Evolutionary conservation across 2,113 vertebrate genomes (phyloP), one percentile per base, ranked within the genome.

Genomic region (Limanda limanda): DNA sequence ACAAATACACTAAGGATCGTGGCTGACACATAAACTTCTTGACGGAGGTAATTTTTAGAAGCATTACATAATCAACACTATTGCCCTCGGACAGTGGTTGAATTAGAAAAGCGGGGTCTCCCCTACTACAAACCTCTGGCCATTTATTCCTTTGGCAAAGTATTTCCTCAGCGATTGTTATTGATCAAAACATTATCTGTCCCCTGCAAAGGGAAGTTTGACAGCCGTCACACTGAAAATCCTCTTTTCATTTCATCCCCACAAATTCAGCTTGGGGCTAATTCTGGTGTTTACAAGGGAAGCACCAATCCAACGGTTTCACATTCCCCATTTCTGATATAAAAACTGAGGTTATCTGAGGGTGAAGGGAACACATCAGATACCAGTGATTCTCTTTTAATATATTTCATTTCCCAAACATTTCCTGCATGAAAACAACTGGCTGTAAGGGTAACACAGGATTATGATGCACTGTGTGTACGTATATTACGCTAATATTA

Each of bases 171-270:
- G 68, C 60, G 61, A 86, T 74, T 76, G 70, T 59, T 85, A 89
- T 81, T 76, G 76, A 89, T 85, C 73, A 84, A 37, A 78, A 52
- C 60, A 72, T 40, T 15, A 67, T 74, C 35, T 61, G 74, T 57
- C 45, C 7, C 57, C 60, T 45, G 37, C 51, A 71, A 31, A 58
- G 56, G 18, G 4, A 76, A 37, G 68, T 68, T 52, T 61, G 42
- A 66, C 35, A 40, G 42, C 6, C 14, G 21, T n/a, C 45, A 54
- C 81, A 76, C 4, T 23, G 23, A 81, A 85, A 78, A 62, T 55
- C 48, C 12, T n/a, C 65, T 14, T 54, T 58, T 59, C 14, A 2
- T 12, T 3, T 31, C 1, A 56, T 54, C 68, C 23, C 47, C 24
- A 58, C 10, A 17, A 65, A 71, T 48, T 55, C 37, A 1, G 52